These are phyloP conservation scores for Otolemur garnettii DNA, from an alignment of 2,113 vertebrate species.

Conservation along the genomic window DNA sequence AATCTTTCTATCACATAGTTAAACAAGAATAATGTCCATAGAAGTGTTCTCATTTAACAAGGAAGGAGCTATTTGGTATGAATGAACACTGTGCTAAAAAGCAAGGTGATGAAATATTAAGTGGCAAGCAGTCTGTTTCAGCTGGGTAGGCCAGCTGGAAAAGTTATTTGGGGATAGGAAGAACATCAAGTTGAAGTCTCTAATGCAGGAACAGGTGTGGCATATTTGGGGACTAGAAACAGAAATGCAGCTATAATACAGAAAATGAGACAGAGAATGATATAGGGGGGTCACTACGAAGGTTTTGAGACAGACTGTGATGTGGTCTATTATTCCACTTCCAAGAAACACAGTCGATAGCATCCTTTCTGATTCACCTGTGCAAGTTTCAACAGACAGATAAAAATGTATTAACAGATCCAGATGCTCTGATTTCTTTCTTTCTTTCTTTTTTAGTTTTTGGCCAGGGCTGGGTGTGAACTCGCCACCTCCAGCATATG, in stretches of 20 bases:
- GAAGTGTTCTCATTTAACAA: not conserved
- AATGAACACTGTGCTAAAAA: not conserved
- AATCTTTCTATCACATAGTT: not conserved
- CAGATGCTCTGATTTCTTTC: too few species aligned
- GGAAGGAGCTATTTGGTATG: not conserved
- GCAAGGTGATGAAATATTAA: not conserved
- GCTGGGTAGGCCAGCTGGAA: not conserved
- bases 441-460: too few species aligned
- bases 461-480: too few species aligned
- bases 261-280: too few species aligned
- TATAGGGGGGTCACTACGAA: too few species aligned
- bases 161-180: not conserved
- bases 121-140: not conserved
- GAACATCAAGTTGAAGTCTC: not conserved
- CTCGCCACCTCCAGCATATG: too few species aligned
- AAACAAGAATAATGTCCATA: not conserved
- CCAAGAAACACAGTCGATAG: too few species aligned
- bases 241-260: not conserved
- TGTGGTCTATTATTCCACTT: too few species aligned
- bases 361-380: too few species aligned
- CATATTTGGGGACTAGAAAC: not conserved
- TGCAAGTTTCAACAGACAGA: too few species aligned
- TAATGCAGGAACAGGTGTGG: not conserved
- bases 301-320: too few species aligned
- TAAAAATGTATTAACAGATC: too few species aligned